Evolutionary conservation across 2,888 invertebrate genomes (phyloP).

Genomic region (Eucriotettix oculatus): DNA sequence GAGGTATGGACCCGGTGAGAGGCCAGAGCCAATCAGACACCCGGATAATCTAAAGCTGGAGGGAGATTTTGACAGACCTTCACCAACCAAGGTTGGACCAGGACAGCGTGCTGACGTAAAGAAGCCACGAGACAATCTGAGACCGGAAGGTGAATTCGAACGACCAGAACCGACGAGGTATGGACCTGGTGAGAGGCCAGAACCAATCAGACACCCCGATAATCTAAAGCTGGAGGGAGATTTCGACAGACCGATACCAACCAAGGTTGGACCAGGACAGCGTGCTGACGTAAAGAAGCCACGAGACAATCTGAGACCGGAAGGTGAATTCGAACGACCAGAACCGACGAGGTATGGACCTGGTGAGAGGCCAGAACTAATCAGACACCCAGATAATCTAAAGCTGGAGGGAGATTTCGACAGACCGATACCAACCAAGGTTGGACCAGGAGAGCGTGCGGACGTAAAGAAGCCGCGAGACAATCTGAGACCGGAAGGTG

Average conservation of each 20-base stretch:
- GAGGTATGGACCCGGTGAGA: constrained; percentile 22
- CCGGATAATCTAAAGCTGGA: constrained; percentile 18
- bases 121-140: constrained; percentile 28
- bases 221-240: constrained; percentile 33
- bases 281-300: constrained; percentile 26
- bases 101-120: constrained; percentile 20
- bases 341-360: constrained; percentile 16
- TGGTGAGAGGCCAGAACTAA: constrained; percentile 25
- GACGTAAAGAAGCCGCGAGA: constrained; percentile 24
- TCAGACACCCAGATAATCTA: constrained; percentile 24
- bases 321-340: constrained; percentile 31
- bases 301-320: constrained; percentile 28
- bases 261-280: constrained; percentile 27
- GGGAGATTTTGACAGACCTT: constrained; percentile 24
- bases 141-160: constrained; percentile 30
- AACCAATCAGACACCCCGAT: constrained; percentile 25
- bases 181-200: constrained; percentile 20
- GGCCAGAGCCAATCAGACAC: constrained; percentile 14
- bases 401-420: constrained; percentile 28
- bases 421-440: constrained; percentile 26
- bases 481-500: constrained; percentile 22
- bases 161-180: constrained; percentile 15
- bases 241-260: constrained; percentile 23
- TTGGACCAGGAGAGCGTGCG: constrained; percentile 27
- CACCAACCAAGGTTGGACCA: background rate